Percentiles rank a stretch among this genome's conserved stretches.
These are phyloP conservation scores for Neosilurus mollespiculum DNA, from an alignment of 2,797 vertebrate species.

Conservation along the genomic window DNA sequence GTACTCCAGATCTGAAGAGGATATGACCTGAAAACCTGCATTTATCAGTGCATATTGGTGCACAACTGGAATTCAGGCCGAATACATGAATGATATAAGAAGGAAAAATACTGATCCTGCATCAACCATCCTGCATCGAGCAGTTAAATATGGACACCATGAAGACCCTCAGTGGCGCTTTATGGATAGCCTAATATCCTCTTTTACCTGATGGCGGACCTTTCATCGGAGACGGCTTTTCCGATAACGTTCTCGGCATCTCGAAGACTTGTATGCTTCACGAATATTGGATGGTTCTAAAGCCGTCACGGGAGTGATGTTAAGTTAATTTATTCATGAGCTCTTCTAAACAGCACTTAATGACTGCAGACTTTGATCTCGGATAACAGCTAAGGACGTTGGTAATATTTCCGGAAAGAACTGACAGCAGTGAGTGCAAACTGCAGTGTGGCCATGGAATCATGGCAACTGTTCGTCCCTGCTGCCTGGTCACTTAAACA, in stretches of 20 bases:
- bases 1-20: background rate
- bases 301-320: background rate
- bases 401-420: slow-evolving; percentile 16
- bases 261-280: background rate
- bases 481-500: slow-evolving; percentile 44
- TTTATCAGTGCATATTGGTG: background rate
- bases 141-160: background rate
- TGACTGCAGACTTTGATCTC: slow-evolving; percentile 17
- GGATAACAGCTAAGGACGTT: slow-evolving; percentile 4
- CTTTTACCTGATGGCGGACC: slow-evolving; percentile 8
- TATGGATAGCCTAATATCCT: background rate
- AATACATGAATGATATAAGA: no score
- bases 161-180: background rate
- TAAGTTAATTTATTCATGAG: slow-evolving; percentile 33
- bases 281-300: background rate
- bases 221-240: background rate
- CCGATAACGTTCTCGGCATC: background rate
- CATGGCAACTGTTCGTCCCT: slow-evolving; percentile 54
- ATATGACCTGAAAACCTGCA: background rate
- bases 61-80: background rate
- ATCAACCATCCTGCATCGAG: background rate
- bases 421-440: slow-evolving; percentile 10
- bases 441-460: slow-evolving; percentile 61
- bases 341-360: slow-evolving; percentile 31
- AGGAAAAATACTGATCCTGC: background rate